Evolutionary conservation across 2,113 vertebrate species (phyloP), one percentile per base, ranked within the genome.

Genomic region (Corynorhinus townsendii): DNA sequence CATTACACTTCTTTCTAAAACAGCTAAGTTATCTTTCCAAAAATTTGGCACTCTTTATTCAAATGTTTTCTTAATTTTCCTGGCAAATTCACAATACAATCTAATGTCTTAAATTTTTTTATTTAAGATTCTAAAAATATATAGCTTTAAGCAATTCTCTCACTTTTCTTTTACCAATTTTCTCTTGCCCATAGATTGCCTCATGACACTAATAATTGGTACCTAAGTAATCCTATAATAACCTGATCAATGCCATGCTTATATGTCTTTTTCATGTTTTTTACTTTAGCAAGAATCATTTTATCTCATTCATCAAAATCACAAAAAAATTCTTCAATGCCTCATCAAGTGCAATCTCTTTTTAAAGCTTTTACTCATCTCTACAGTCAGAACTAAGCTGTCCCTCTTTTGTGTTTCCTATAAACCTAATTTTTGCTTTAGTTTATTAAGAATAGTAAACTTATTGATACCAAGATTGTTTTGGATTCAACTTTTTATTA

Each of bases 71-170:
- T 69, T 81, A 86, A n/a, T 30, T 71, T 82, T 1, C 35, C n/a
- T 69, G 4, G 2, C 62, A 93, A 81, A 89, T 30, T 35, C 1
- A 35, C 0, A 59, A 26, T 75, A 68, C 79, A 62, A 82, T 40
- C 47, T 92, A 45, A 47, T 64, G 28, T 86, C 4, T 92, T 56
- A 69, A 19, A n/a, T 76, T 69, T 95, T 47, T 5, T 66, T 14
- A 77, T 40, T 86, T 86, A 76, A 40, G 3, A 87, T 90, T 92
- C 35, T 86, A 77, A 95, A 91, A 86, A 49, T 71, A 28, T 22
- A 10, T 54, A 33, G 2, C 7, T 56, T 89, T 69, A 54, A 86
- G 38, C 7, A 80, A 45, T 69, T 40, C 19, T 14, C 17, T 68
- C 12, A 24, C 1, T 33, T 85, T 69, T 83, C 52, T 93, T 81